phyloP scores from a whole-genome alignment of 2,888 invertebrate genomes.

The Hirtodrosophila duncani region DNA sequence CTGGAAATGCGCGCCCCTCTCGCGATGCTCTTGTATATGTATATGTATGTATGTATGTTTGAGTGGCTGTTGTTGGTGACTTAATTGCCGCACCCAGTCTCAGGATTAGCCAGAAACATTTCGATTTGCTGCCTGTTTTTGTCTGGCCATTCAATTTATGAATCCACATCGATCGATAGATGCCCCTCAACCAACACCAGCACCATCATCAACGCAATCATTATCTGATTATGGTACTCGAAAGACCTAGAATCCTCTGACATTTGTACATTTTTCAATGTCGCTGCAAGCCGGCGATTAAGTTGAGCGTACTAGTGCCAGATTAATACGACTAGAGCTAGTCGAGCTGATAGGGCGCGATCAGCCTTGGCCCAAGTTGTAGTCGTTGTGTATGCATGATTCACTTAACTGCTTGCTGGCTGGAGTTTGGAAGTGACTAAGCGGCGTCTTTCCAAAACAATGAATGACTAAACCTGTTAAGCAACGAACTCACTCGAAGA shows the following conservation, averaged over 20 bases:
- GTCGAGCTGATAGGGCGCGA: constrained; percentile 23
- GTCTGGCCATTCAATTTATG: constrained; percentile 6
- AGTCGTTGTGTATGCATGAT: constrained; percentile 45
- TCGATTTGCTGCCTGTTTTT: constrained; percentile 9
- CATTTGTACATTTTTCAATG: constrained; percentile 42
- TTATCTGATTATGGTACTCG: too few species aligned
- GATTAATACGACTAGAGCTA: constrained; percentile 41
- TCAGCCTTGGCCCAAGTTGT: constrained; percentile 40
- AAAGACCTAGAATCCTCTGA: constrained; percentile 31
- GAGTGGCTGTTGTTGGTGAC: constrained; percentile 42
- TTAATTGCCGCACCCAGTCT: constrained; percentile 67
- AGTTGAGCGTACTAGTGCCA: constrained; percentile 31
- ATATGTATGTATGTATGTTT: constrained; percentile 8
- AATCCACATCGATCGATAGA: constrained; percentile 11
- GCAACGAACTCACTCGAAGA: too few species aligned
- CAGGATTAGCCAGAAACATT: constrained; percentile 44
- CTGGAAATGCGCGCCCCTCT: constrained; percentile 51
- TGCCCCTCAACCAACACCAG: too few species aligned
- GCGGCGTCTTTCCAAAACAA: neutral
- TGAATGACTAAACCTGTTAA: constrained; percentile 35
- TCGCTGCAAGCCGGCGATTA: constrained; percentile 28
- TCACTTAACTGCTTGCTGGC: constrained; percentile 32
- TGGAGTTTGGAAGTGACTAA: constrained; percentile 23
- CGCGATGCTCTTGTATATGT: constrained; percentile 6
- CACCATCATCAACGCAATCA: too few species aligned